phyloP scores from a whole-genome alignment of 1,140 invertebrate genomes.

The Papilio machaon region DNA sequence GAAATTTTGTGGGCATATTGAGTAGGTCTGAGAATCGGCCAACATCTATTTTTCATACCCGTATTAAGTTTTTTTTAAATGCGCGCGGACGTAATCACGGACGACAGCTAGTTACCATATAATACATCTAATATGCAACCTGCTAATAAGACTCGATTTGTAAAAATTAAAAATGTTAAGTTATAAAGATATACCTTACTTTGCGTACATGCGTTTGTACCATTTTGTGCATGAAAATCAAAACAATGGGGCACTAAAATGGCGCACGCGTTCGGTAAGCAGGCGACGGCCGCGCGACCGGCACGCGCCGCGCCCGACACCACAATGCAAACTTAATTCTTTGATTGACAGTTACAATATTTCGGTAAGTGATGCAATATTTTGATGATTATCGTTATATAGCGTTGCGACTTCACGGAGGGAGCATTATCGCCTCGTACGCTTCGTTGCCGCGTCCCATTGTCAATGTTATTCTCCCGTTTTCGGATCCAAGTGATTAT shows the following conservation, averaged over 20 bases:
- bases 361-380: slow-evolving; percentile 83
- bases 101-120: no score
- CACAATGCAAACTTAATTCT: slow-evolving; percentile 80
- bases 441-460: slow-evolving; percentile 54
- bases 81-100: no score
- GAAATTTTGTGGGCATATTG: no score
- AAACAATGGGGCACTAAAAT: slow-evolving; percentile 71
- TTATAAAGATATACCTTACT: slow-evolving; percentile 2
- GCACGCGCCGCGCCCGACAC: slow-evolving; percentile 57
- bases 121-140: no score
- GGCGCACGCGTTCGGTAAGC: slow-evolving; percentile 59
- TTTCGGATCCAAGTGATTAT: slow-evolving; percentile 37
- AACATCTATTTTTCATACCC: no score
- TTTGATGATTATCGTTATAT: slow-evolving; percentile 80
- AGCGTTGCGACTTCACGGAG: slow-evolving; percentile 49
- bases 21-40: no score
- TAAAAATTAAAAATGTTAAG: background rate
- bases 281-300: slow-evolving; percentile 56
- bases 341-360: slow-evolving; percentile 84
- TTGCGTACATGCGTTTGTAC: slow-evolving; percentile 42
- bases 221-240: slow-evolving; percentile 70
- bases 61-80: no score
- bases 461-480: slow-evolving; percentile 48
- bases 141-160: background rate
- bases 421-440: slow-evolving; percentile 66